Conservation (phyloP, 2,113 vertebrate genomes). For the chimpanzee (Pan troglodytes) region DNA sequence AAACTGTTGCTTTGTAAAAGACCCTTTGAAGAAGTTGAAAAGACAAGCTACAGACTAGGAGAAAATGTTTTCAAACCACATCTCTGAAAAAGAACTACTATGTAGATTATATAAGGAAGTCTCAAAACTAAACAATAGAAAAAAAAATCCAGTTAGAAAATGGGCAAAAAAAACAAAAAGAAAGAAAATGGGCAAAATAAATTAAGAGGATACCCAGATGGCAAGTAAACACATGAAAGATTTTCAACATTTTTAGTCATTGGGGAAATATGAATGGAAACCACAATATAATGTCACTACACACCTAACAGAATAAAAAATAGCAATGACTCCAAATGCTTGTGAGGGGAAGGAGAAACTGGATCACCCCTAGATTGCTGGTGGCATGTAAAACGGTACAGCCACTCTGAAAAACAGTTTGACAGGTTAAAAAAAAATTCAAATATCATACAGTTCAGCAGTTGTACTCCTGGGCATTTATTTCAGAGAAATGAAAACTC, state of each 20-base stretch:
- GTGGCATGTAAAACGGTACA: background rate
- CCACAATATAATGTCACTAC: background rate
- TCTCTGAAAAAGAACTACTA: background rate
- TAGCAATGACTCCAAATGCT: background rate
- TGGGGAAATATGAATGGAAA: background rate
- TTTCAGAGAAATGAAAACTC: background rate
- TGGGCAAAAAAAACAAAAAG: background rate
- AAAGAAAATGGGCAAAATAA: background rate
- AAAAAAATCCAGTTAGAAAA: background rate
- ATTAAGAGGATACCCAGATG: background rate
- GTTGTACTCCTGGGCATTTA: background rate
- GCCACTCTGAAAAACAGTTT: background rate
- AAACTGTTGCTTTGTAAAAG: background rate
- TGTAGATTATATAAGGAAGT: background rate
- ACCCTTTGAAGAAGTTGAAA: background rate
- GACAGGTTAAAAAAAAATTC: background rate
- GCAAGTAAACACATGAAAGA: background rate
- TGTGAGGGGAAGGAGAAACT: background rate
- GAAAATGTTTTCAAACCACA: background rate
- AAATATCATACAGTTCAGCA: background rate
- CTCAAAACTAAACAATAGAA: background rate
- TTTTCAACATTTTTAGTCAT: background rate
- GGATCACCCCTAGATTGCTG: background rate
- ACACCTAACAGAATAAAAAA: background rate
- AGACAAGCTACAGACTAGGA: background rate